Evolutionary conservation across 2,113 vertebrate species (phyloP), one percentile per base, ranked within the genome.

Genomic region (Salvelinus alpinus): DNA sequence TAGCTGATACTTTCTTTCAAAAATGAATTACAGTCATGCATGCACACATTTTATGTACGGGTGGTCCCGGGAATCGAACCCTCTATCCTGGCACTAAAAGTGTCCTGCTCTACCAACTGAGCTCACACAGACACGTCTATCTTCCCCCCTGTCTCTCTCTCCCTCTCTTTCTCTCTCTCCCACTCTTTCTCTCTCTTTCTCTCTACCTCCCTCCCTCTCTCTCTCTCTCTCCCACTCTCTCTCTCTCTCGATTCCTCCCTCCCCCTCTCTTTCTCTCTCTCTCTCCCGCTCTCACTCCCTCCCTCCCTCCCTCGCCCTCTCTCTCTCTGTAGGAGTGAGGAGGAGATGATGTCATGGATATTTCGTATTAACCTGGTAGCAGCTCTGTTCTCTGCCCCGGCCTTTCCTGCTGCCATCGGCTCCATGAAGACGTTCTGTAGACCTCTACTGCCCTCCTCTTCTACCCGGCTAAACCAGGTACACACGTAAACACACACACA

Each of bases 321-420:
- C 57, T 78, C 3, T 77, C 48, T 29, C 14, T 70, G 29, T 51
- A 99, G 97, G 88, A 97, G 96, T 68, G 97, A 97, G 82, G 96
- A 97, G 78, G 97, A 99, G 87, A 99, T 99, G 97, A 93, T 97
- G 75, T 99, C 97, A 27, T 99, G 97, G 97, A 98, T 99, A 82
- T 95, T 98, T 76, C 85, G 97, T 79, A 97, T 99, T 90, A 99
- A 99, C 89, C 91, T 99, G 2, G 97, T 99, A 71, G 96, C 96
- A 1, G 96, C 97, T 64, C 94, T 98, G 80, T 99, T 98, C 89
- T 99, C 97, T 0, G 97, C 97, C 54, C 97, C 97, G 0, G 96
- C 97, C 70, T 98, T 99, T 84, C 97, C 97, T 6, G 97, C 97
- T 16, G 96, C 97, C 3, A 98, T 99, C 29, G 97, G 96, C 80